phyloP scores from a whole-genome alignment of 2,888 invertebrate genomes.

The Orchestes rusci region DNA sequence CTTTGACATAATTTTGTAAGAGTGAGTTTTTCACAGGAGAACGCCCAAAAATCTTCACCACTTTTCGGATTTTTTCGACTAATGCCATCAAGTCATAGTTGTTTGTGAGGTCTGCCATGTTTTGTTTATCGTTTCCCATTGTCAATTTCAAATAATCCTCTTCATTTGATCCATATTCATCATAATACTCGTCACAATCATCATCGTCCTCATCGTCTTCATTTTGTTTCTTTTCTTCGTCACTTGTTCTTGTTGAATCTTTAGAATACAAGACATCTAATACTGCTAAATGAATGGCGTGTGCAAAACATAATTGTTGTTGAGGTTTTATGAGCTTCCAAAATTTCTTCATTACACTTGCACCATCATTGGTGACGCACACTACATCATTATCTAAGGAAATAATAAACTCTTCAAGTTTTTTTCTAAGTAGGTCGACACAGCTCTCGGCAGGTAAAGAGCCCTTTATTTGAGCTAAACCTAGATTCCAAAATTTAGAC shows the following conservation, averaged over 20 bases:
- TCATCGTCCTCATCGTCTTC: background rate
- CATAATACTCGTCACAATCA: constrained; percentile 3
- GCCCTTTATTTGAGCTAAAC: constrained; percentile 1
- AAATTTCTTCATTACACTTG: constrained; percentile 2
- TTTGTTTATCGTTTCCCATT: constrained; percentile 3
- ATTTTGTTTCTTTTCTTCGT: background rate
- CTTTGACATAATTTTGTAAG: too few relatives aligned
- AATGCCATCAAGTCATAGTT: too few relatives aligned
- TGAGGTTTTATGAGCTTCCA: background rate
- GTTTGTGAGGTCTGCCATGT: background rate
- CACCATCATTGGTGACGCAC: constrained; percentile 1
- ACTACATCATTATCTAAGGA: background rate
- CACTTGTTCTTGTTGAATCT: background rate
- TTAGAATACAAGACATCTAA: background rate
- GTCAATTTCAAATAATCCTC: constrained; percentile 1
- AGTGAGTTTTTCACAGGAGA: too few relatives aligned
- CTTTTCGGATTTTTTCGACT: background rate
- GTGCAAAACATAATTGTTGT: constrained; percentile 1
- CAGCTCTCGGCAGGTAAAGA: constrained; percentile 1
- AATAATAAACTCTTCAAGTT: constrained; percentile 5
- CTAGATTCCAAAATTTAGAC: constrained; percentile 1
- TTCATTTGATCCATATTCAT: background rate
- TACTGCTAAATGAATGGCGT: background rate
- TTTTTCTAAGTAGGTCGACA: background rate
- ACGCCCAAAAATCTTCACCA: background rate